Evolutionary conservation across 2,113 vertebrate species (phyloP).

Genomic region (Siniperca chuatsi): DNA sequence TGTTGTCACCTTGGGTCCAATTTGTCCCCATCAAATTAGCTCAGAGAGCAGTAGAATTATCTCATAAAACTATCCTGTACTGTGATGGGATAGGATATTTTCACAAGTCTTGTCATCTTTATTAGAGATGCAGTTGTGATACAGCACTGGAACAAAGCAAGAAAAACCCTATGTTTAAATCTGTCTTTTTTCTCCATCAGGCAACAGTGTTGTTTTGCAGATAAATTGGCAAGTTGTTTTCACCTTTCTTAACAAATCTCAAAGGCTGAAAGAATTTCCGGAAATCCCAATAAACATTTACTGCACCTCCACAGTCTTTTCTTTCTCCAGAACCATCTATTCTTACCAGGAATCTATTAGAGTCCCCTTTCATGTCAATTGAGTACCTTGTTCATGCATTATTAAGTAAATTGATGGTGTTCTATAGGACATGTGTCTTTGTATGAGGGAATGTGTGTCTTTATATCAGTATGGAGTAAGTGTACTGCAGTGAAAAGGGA

Average conservation of each 20-base stretch:
- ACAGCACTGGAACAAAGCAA: constrained; percentile 10
- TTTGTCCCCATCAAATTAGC: constrained; percentile 76
- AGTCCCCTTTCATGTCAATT: constrained; percentile 78
- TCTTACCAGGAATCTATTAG: constrained; percentile 74
- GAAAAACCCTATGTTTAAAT: constrained; percentile 36
- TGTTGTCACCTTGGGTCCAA: constrained; percentile 76
- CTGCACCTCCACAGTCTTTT: constrained; percentile 47
- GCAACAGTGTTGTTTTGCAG: constrained; percentile 31
- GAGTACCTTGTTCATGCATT: constrained; percentile 80
- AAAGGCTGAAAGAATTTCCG: constrained; percentile 32
- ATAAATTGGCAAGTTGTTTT: constrained; percentile 49
- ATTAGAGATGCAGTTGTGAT: constrained; percentile 38
- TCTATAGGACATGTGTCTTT: constrained; percentile 68
- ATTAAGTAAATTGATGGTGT: constrained; percentile 78
- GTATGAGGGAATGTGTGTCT: constrained; percentile 47
- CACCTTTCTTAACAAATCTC: constrained; percentile 60
- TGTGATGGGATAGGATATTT: constrained; percentile 45
- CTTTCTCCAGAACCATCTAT: constrained; percentile 63
- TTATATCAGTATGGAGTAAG: constrained; percentile 42
- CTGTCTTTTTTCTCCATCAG: not conserved
- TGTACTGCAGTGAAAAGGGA: constrained; percentile 38
- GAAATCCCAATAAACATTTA: constrained; percentile 69
- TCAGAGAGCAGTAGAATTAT: constrained; percentile 57
- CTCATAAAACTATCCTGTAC: constrained; percentile 48
- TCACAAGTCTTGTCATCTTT: constrained; percentile 37